These are phyloP conservation scores for Pogonus chalceus DNA, from an alignment of 1,140 invertebrate species.

Conservation along the genomic window DNA sequence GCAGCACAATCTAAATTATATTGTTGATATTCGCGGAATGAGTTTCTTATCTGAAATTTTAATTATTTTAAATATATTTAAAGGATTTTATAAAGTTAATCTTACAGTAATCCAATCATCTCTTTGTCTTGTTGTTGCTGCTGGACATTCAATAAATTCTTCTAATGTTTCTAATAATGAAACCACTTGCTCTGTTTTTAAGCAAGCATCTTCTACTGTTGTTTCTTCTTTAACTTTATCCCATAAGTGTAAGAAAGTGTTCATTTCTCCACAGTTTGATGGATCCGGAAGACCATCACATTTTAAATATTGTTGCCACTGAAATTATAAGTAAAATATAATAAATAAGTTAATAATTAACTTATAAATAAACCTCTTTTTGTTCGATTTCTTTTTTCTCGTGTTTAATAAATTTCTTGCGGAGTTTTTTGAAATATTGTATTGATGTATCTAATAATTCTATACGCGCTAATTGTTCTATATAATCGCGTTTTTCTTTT, in stretches of 20 bases:
- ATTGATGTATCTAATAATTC: too few species aligned
- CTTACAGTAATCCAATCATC: slow-evolving; percentile 39
- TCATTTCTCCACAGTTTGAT: slow-evolving; percentile 42
- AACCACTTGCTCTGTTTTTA: slow-evolving; percentile 35
- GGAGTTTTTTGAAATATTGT: too few species aligned
- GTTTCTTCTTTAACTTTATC: slow-evolving; percentile 36
- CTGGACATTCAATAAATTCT: slow-evolving; percentile 32
- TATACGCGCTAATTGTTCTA: slow-evolving; percentile 20
- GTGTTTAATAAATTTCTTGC: too few species aligned
- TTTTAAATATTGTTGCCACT: slow-evolving; percentile 51
- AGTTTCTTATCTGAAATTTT: slow-evolving; percentile 31
- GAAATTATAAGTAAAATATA: too few species aligned
- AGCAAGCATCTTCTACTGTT: slow-evolving; percentile 33
- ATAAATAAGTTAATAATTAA: background rate
- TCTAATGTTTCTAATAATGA: slow-evolving; percentile 38
- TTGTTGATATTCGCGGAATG: slow-evolving; percentile 38
- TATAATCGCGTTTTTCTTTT: slow-evolving; percentile 22
- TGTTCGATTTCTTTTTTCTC: too few species aligned
- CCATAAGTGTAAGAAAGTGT: slow-evolving; percentile 53
- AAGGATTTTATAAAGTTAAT: background rate
- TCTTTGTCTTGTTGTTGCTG: slow-evolving; percentile 18
- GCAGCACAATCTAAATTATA: slow-evolving; percentile 39
- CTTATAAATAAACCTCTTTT: background rate
- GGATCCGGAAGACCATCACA: slow-evolving; percentile 56
- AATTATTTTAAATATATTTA: slow-evolving; percentile 8